Evolutionary conservation across 2,797 vertebrate genomes (phyloP).

Genomic region (Brotula barbata): DNA sequence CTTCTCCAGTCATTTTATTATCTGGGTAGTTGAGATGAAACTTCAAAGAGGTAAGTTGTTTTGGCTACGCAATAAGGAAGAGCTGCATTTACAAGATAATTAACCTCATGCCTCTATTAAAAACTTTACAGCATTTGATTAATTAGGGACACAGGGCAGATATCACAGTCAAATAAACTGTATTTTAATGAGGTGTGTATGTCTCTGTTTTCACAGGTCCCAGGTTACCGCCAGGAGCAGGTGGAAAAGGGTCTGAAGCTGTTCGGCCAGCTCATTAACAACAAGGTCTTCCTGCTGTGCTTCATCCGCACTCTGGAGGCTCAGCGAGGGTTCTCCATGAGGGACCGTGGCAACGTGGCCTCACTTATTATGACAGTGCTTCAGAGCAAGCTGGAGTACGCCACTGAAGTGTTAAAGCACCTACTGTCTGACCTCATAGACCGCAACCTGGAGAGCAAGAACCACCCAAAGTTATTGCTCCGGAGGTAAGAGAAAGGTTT

Average conservation of each 20-base stretch:
- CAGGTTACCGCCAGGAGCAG: constrained; percentile 88
- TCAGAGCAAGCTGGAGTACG: constrained; percentile 91
- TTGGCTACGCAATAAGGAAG: too few species aligned
- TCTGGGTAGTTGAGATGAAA: too few species aligned
- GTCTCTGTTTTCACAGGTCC: constrained; percentile 80
- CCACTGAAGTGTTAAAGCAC: constrained; percentile 94
- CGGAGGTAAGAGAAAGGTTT: constrained; percentile 95
- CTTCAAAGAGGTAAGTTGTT: too few species aligned
- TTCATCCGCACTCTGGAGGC: constrained; percentile 95
- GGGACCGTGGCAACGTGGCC: constrained; percentile 93
- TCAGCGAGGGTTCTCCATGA: constrained; percentile 97
- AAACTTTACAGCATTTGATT: neutral
- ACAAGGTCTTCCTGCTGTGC: constrained; percentile 92
- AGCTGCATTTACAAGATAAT: neutral
- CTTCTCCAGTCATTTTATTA: too few species aligned
- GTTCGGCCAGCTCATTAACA: constrained; percentile 94
- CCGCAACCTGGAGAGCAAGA: constrained; percentile 96
- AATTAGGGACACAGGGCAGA: neutral
- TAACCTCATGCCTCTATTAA: neutral
- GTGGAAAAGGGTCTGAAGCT: constrained; percentile 96
- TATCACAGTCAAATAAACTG: constrained; percentile 14
- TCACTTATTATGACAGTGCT: constrained; percentile 96
- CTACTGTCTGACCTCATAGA: constrained; percentile 93
- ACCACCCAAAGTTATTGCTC: constrained; percentile 94
- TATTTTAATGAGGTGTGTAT: constrained; percentile 13